Conservation (phyloP, 1,140 invertebrate genomes). For the Dolichoris vasculosae region DNA sequence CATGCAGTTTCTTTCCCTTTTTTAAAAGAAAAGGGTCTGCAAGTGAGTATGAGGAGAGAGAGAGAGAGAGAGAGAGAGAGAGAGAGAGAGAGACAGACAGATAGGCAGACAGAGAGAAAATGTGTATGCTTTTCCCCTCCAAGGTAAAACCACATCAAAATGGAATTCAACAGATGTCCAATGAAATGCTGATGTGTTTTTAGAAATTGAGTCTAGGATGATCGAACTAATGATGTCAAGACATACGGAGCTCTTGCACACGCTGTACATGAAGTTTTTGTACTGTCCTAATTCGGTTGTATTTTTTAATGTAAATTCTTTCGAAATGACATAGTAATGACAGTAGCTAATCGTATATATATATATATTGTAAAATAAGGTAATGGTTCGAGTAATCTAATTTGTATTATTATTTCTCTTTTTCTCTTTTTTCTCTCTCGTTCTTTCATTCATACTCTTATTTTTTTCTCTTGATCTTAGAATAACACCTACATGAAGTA, state of each 20-base stretch:
- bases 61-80: background rate
- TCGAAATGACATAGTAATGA: too few relatives aligned
- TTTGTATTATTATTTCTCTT: too few relatives aligned
- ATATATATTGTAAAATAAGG: background rate
- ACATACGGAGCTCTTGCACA: slow-evolving; percentile 14
- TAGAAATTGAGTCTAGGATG: slow-evolving; percentile 7
- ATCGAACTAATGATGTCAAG: slow-evolving; percentile 7
- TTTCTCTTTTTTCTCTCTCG: background rate
- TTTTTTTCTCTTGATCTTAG: too few relatives aligned
- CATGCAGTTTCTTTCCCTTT: background rate
- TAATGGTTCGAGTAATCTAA: background rate
- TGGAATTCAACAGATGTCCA: slow-evolving; percentile 74
- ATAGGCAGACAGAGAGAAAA: background rate
- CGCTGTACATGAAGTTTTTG: background rate
- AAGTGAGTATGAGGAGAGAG: background rate
- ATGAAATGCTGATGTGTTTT: background rate
- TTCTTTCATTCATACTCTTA: background rate
- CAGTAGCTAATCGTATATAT: background rate
- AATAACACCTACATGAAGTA: background rate
- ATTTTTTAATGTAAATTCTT: too few relatives aligned
- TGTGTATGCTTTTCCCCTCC: slow-evolving; percentile 55
- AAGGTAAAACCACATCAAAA: slow-evolving; percentile 73
- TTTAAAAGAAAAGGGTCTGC: too few relatives aligned
- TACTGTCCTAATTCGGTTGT: background rate
- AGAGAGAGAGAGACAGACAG: background rate